Conservation (phyloP, 1,140 invertebrate species). For the Diorhabda sublineata region DNA sequence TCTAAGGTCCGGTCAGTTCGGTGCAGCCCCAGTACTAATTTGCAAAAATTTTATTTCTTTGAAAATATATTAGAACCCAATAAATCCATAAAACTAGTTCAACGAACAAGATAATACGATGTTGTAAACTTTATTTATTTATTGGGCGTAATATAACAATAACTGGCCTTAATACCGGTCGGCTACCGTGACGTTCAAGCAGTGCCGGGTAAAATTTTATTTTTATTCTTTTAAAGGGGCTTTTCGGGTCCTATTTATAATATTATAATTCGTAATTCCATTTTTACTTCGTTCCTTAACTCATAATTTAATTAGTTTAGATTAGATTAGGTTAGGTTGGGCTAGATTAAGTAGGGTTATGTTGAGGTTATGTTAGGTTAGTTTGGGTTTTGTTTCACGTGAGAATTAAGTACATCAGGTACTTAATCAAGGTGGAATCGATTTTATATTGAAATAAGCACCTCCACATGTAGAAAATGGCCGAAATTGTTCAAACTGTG, state of each 20-base stretch:
- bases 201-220: neutral
- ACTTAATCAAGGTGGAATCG: no score
- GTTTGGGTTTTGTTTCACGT: no score
- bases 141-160: slow-evolving; percentile 11
- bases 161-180: neutral
- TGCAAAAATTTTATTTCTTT: slow-evolving; percentile 8
- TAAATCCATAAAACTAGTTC: slow-evolving; percentile 17
- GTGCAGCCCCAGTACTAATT: neutral
- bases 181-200: slow-evolving; percentile 11
- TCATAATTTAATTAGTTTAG: no score
- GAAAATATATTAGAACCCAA: slow-evolving; percentile 11
- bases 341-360: no score
- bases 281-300: no score
- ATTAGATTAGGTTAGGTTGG: no score
- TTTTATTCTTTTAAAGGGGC: neutral
- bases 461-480: no score
- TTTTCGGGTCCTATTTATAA: neutral
- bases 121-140: slow-evolving; percentile 17
- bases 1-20: neutral
- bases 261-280: neutral
- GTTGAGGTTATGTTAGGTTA: no score
- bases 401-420: no score
- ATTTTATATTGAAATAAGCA: no score
- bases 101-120: slow-evolving; percentile 8
- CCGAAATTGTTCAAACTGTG: no score